phyloP scores from a whole-genome alignment of 2,113 vertebrate genomes.

The Callithrix jacchus region DNA sequence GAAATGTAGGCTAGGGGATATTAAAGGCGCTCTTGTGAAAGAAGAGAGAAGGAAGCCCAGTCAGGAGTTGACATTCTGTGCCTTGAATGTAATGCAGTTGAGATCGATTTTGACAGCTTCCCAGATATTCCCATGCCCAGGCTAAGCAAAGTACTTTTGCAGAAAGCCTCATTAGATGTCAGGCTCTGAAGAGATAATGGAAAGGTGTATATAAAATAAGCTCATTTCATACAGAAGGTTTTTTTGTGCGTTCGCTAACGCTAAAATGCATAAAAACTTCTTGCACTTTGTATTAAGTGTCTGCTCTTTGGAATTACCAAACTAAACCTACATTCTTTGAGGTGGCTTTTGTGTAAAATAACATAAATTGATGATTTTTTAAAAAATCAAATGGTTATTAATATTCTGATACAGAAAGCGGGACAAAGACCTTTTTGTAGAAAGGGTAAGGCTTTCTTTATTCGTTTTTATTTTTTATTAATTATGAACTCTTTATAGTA shows the following conservation, averaged over 20 bases:
- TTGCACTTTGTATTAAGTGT: neutral
- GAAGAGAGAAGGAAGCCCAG: constrained; percentile 26
- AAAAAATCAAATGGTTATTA: neutral
- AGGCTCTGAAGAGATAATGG: neutral
- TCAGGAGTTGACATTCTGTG: neutral
- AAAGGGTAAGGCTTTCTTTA: neutral
- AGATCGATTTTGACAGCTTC: constrained; percentile 59
- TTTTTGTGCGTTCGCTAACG: neutral
- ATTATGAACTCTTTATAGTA: neutral
- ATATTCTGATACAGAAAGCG: neutral
- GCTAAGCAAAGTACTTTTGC: neutral
- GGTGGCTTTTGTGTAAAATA: neutral
- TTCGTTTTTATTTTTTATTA: neutral
- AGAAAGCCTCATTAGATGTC: neutral
- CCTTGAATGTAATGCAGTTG: neutral
- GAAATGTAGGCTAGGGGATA: constrained; percentile 53
- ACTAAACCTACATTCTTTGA: neutral
- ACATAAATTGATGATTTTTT: neutral
- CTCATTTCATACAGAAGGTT: neutral
- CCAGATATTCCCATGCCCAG: neutral
- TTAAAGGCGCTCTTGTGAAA: constrained; percentile 30
- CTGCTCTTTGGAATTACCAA: neutral
- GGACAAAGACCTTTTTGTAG: neutral
- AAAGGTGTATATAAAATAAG: neutral
- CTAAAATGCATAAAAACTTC: neutral